A percentile compares a stretch with the other conserved stretches of the same genome.
Conservation (phyloP, 2,888 invertebrate genomes). For the Andrena marginata region DNA sequence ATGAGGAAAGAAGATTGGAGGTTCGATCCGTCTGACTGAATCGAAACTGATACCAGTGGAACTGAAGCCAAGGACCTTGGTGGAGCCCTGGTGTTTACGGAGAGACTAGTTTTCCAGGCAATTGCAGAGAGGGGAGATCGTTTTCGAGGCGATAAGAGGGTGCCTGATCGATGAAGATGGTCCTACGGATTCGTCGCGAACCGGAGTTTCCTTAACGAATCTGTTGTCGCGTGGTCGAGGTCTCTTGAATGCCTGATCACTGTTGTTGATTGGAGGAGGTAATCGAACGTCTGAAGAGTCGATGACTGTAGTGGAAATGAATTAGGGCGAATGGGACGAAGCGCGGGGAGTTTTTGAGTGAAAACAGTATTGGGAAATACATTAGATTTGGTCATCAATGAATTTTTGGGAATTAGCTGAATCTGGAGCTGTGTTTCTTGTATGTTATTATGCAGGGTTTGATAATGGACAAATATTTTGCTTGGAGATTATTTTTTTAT, state of each 20-base stretch:
- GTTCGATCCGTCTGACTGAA: constrained; percentile 4
- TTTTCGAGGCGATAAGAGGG: background rate
- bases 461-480: too few relatives aligned
- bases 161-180: constrained; percentile 3
- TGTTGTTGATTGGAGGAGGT: background rate
- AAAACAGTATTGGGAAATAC: too few relatives aligned
- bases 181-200: background rate
- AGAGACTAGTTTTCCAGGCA: background rate
- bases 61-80: background rate
- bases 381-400: too few relatives aligned
- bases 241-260: background rate
- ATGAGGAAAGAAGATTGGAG: constrained; percentile 9
- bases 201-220: background rate
- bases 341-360: background rate
- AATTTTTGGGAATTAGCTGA: too few relatives aligned
- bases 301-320: background rate
- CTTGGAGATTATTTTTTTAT: too few relatives aligned
- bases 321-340: background rate
- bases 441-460: too few relatives aligned
- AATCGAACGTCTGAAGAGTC: background rate
- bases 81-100: background rate
- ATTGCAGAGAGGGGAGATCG: background rate
- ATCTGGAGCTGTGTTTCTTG: too few relatives aligned
- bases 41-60: constrained; percentile 5
- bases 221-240: background rate